Evolutionary conservation across 2,113 vertebrate genomes (phyloP).

Genomic region (Festucalex cinctus): DNA sequence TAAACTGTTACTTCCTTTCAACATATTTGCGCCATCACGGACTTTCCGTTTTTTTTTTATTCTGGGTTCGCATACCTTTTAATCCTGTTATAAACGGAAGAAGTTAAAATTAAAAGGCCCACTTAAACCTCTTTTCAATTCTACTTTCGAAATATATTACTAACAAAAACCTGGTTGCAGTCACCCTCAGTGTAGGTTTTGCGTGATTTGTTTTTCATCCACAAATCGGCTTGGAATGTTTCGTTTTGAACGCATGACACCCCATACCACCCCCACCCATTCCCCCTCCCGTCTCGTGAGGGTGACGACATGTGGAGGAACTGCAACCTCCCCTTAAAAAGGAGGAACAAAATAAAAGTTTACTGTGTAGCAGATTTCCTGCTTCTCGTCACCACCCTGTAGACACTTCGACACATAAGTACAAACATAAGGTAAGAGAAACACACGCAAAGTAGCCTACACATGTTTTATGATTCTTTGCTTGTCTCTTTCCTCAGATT

Average conservation of each 20-base stretch:
- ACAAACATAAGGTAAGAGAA: neutral
- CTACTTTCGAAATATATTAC: too few species aligned
- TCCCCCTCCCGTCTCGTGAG: neutral
- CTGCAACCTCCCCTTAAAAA: neutral
- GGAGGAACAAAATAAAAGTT: neutral
- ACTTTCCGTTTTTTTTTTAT: neutral
- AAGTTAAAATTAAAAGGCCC: too few species aligned
- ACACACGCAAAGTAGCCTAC: too few species aligned
- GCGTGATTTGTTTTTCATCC: too few species aligned
- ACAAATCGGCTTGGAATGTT: too few species aligned
- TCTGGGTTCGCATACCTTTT: too few species aligned
- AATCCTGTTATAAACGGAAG: too few species aligned
- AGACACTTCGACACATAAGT: neutral
- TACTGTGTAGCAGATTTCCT: neutral
- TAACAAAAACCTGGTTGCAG: too few species aligned
- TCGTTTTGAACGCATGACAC: too few species aligned
- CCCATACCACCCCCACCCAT: too few species aligned
- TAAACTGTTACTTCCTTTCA: neutral
- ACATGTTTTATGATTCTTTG: neutral
- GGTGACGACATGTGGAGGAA: neutral
- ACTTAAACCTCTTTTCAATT: too few species aligned
- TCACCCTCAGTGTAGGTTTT: too few species aligned
- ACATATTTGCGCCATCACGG: neutral
- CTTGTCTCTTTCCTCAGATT: neutral
- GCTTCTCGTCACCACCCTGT: neutral